Evolutionary conservation across 2,113 vertebrate species (phyloP), one percentile per base, ranked within the genome.

Genomic region (Charadrius vociferus): DNA sequence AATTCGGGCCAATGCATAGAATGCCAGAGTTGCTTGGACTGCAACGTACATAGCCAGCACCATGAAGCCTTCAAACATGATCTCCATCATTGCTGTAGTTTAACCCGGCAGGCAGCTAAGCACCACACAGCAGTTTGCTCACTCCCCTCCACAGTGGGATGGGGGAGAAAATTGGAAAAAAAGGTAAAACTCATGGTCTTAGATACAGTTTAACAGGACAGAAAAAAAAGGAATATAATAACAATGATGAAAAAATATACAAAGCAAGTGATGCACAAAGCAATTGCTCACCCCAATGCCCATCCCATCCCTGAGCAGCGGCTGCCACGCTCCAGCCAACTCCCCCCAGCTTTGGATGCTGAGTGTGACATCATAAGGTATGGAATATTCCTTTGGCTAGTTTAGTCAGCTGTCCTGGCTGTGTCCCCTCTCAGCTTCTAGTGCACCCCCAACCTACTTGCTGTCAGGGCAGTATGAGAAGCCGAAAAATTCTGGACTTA

Each of bases 61-160:
- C 1, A 34, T 17, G 43, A 98, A 98, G 23, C 22, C 78, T 92
- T 98, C 96, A 1, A 98, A 98, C 97, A 97, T 95, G n/a, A 98
- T 47, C 62, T 98, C 95, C 0, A 90, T 93, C 90, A 61, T 97
- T 66, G 19, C 19, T 32, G 19, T 15, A 22, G 63, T 43, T 66
- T 66, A 43, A 43, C 20, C 29, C 12, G 30, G 39, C 19, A 43
- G 39, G 39, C 39, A 66, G 12, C 29, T 66, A 66, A 66, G 43
- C 39, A 66, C 39, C 39, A 32, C 13, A 6, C 29, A 66, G 29
- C 13, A 3, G 6, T 66, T 66, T 3, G 4, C 13, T 66, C 39
- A 21, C 20, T 32, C 41, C 14, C 9, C 29, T 18, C 20, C 19
- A 8, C 39, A 43, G 39, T 43, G 39, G 29, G 19, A 43, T 45